phyloP scores from a whole-genome alignment of 2,888 invertebrate species.

The Labia minor region DNA sequence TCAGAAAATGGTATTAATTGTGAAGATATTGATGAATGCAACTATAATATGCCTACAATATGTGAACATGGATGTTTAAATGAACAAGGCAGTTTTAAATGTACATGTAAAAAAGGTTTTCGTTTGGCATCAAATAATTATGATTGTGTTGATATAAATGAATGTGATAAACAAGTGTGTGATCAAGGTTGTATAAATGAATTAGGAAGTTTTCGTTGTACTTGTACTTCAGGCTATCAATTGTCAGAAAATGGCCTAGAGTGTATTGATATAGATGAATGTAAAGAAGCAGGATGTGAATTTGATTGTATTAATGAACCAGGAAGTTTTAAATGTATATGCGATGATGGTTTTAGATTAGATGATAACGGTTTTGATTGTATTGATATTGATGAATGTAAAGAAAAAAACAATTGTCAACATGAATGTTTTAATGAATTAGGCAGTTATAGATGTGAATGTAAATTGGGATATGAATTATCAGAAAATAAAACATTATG shows the following conservation, averaged over 20 bases:
- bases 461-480: constrained; percentile 38
- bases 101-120: constrained; percentile 42
- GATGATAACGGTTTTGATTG: background rate
- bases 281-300: constrained; percentile 27
- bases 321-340: constrained; percentile 22
- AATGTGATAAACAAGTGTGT: constrained; percentile 33
- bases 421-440: constrained; percentile 40
- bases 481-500: constrained; percentile 33
- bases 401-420: constrained; percentile 33
- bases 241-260: constrained; percentile 31
- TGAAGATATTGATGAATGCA: constrained; percentile 42
- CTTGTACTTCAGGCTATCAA: constrained; percentile 38
- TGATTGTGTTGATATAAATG: constrained; percentile 40
- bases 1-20: constrained; percentile 38
- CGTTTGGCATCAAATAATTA: constrained; percentile 35
- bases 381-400: constrained; percentile 43
- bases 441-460: constrained; percentile 42
- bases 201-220: constrained; percentile 41
- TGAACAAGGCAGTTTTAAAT: constrained; percentile 49
- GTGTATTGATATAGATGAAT: constrained; percentile 24
- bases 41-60: constrained; percentile 22
- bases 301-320: constrained; percentile 24
- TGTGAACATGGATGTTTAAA: constrained; percentile 49
- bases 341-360: constrained; percentile 4
- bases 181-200: constrained; percentile 39